Conservation (phyloP, 2,888 invertebrate genomes). For the Mythimna impura region DNA sequence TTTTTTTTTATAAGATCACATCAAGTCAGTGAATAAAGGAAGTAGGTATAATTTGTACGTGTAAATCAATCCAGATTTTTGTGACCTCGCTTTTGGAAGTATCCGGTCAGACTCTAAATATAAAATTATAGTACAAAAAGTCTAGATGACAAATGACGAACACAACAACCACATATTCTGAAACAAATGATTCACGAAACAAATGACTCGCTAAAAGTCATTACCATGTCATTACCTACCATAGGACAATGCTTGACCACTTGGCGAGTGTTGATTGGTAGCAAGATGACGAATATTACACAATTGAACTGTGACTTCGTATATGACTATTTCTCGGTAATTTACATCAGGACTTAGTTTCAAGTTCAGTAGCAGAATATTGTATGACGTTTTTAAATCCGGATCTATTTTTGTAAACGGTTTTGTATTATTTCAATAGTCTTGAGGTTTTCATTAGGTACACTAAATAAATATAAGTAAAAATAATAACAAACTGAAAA, state of each 20-base stretch:
- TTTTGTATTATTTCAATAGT: not conserved
- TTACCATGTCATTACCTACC: conserved; percentile 12
- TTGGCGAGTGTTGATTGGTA: conserved; percentile 21
- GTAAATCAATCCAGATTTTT: too few species aligned
- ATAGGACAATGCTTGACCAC: conserved; percentile 31
- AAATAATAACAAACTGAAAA: too few species aligned
- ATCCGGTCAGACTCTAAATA: not conserved
- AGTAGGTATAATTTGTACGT: too few species aligned
- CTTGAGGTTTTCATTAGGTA: not conserved
- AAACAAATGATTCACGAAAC: conserved; percentile 43
- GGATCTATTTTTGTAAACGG: not conserved
- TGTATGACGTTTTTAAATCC: not conserved
- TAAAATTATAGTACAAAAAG: not conserved
- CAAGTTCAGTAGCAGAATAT: not conserved
- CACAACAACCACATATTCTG: not conserved
- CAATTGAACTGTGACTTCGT: conserved; percentile 35
- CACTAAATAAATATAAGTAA: not conserved
- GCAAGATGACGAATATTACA: conserved; percentile 26
- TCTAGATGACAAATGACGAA: conserved; percentile 15
- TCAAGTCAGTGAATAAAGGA: too few species aligned
- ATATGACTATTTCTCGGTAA: not conserved
- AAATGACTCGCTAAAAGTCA: conserved; percentile 26
- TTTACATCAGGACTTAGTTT: conserved; percentile 17
- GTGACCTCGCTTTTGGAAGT: not conserved
- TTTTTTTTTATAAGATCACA: too few species aligned